Evolutionary conservation across 2,797 vertebrate species (phyloP), one percentile per base, ranked within the genome.

Genomic region (Muraenolepis orangiensis): DNA sequence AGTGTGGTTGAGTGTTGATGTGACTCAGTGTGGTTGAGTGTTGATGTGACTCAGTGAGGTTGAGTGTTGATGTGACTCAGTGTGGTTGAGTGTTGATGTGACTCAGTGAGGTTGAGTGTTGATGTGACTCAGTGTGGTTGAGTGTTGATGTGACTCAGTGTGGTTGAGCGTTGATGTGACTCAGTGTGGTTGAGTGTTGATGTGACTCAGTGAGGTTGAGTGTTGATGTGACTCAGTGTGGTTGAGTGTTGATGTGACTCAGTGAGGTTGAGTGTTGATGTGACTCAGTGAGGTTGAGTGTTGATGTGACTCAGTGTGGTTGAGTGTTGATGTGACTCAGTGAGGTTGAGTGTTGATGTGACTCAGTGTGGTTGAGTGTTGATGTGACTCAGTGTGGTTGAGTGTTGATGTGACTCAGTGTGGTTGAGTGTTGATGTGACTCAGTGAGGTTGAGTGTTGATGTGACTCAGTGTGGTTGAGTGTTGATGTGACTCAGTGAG

Each of bases 401-500:
- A 34, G 34, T 66, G 34, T 51, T 29, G 12, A 38, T 67, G 61
- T 67, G 30, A 57, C 28, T 51, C 40, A 66, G 69, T 26, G 51
- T 70, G 42, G 18, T 40, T 57, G 69, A n/a, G 46, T 28, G 31
- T 38, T 31, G 11, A 12, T 69, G 38, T 57, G 30, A 28, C 32
- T 69, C n/a, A 57, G 67, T 69, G 42, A 10, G 61, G 91, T 92
- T 94, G 93, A 95, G 94, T n/a, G n/a, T n/a, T n/a, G n/a, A n/a
- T n/a, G n/a, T n/a, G n/a, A n/a, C n/a, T n/a, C n/a, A n/a, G 69
- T 26, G 51, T 70, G 42, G 18, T 40, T 57, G 69, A n/a, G 46
- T 28, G 31, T 38, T 31, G 11, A 12, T 69, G 38, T 57, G 30
- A 28, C 32, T 69, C n/a, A 57, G 67, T 69, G 42, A 10, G 61